Conservation (phyloP, 2,888 invertebrate species). For the Celastrina argiolus region DNA sequence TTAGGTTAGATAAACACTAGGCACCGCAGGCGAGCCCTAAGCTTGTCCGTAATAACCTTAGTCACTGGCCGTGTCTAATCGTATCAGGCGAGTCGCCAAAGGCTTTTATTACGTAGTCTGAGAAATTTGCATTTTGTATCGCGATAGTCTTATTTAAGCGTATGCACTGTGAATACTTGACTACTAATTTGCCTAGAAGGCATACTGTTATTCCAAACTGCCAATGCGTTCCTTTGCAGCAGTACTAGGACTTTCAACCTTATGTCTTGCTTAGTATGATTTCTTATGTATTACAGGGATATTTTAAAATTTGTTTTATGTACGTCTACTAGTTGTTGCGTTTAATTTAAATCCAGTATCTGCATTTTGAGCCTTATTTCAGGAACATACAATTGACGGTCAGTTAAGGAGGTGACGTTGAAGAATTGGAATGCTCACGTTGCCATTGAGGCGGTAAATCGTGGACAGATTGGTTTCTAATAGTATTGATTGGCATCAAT, state of each 20-base stretch:
- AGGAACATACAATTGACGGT: not conserved
- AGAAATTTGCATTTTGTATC: slow-evolving; percentile 50
- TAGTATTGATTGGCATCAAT: slow-evolving; percentile 32
- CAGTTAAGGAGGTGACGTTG: not conserved
- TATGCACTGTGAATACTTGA: slow-evolving; percentile 41
- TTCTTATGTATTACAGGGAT: not conserved
- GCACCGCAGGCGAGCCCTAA: slow-evolving; percentile 16
- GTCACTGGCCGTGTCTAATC: slow-evolving; percentile 25
- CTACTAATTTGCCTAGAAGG: slow-evolving; percentile 49
- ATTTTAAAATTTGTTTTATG: not conserved
- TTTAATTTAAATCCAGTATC: not conserved
- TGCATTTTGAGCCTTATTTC: slow-evolving; percentile 20
- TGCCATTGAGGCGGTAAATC: slow-evolving; percentile 34
- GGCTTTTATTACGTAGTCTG: slow-evolving; percentile 27
- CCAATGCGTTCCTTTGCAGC: not conserved
- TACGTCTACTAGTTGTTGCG: not conserved
- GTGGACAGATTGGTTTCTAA: slow-evolving; percentile 35
- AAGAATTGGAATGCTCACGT: slow-evolving; percentile 30
- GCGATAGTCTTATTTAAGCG: slow-evolving; percentile 48
- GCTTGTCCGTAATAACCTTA: slow-evolving; percentile 21
- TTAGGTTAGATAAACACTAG: slow-evolving; percentile 17
- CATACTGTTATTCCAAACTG: slow-evolving; percentile 23
- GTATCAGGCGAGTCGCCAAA: slow-evolving; percentile 27
- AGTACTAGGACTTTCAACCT: not conserved
- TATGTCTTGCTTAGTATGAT: not conserved